Evolutionary conservation across 92 coral and sea anemone genomes (phyloP).

Genomic region (Virgularia gustaviana): DNA sequence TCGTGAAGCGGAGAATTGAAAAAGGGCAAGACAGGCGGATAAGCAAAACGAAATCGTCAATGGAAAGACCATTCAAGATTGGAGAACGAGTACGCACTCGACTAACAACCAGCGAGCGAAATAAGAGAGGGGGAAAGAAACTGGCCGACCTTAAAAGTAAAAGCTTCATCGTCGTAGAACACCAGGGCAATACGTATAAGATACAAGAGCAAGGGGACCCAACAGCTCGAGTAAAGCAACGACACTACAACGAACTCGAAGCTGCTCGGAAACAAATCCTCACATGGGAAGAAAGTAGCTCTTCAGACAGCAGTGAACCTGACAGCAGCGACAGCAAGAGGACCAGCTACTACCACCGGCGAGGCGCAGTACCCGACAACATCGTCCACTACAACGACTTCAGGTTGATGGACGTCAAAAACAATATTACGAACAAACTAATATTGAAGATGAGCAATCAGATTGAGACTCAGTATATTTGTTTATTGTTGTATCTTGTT

Average conservation of each 20-base stretch:
- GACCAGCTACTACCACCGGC: background rate
- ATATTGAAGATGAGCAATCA: too few species aligned
- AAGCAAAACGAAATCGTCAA: background rate
- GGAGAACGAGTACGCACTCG: background rate
- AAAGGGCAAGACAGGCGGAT: background rate
- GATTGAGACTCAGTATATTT: too few species aligned
- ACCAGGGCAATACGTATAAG: background rate
- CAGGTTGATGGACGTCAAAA: slow-evolving; percentile 7
- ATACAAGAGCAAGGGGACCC: slow-evolving; percentile 4
- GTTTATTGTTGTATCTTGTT: too few species aligned
- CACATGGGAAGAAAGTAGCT: background rate
- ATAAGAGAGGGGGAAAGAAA: background rate
- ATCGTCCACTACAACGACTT: background rate
- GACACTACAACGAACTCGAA: slow-evolving; percentile 11
- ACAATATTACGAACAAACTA: background rate
- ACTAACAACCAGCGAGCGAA: background rate
- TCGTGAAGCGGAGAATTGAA: too few species aligned
- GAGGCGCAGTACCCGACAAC: background rate
- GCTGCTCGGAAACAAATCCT: slow-evolving; percentile 7
- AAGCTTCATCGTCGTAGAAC: slow-evolving; percentile 1
- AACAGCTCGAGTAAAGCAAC: background rate
- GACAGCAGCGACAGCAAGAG: too few species aligned
- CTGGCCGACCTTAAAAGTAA: slow-evolving; percentile 1
- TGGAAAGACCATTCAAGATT: background rate
- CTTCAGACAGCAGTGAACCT: background rate